Evolutionary conservation across 37 sponge, comb jelly and placozoan species (phyloP).

Genomic region (Bolinopsis microptera): DNA sequence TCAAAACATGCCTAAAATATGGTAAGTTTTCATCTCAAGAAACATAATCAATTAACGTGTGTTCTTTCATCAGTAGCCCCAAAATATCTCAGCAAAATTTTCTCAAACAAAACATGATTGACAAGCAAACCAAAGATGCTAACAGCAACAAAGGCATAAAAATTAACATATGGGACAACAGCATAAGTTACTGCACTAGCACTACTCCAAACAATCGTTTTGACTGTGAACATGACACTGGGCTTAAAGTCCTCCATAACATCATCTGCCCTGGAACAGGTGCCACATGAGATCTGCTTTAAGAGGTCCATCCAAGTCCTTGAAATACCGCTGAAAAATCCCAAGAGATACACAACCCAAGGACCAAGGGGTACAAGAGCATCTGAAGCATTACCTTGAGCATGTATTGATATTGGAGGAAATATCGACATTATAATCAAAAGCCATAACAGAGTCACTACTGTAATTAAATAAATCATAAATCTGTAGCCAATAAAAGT

Average conservation of each 20-base stretch:
- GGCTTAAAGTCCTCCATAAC: slow-evolving; percentile 39
- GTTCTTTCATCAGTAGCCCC: background rate
- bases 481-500: background rate
- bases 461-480: background rate
- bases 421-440: background rate
- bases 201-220: slow-evolving; percentile 32
- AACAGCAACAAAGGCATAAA: background rate
- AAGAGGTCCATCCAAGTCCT: slow-evolving; percentile 50
- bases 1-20: too few species aligned
- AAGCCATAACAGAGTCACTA: background rate
- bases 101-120: background rate
- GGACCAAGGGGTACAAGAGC: background rate
- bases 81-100: background rate
- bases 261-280: background rate
- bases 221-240: background rate
- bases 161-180: background rate
- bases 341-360: background rate
- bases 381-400: background rate
- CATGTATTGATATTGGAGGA: slow-evolving; percentile 5
- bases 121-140: background rate
- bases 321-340: background rate
- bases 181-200: slow-evolving; percentile 8
- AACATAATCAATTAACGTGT: too few species aligned
- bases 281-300: slow-evolving; percentile 39
- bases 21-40: too few species aligned